Conservation (phyloP, 2,113 vertebrate genomes). For the Xenopus borealis region DNA sequence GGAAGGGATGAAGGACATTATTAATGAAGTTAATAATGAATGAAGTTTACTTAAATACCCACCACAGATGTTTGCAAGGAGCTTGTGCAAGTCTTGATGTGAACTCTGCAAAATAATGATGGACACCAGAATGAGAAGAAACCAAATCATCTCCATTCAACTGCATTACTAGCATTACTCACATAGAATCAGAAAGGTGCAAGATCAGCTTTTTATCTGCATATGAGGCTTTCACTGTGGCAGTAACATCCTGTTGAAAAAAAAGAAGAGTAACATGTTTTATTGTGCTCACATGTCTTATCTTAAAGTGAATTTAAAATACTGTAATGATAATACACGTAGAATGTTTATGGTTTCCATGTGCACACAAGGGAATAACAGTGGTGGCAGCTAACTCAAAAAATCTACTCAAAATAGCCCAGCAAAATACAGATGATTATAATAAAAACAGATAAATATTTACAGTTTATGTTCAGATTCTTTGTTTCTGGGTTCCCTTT, state of each 20-base stretch:
- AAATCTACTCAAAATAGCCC: too few relatives aligned
- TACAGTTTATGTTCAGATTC: too few relatives aligned
- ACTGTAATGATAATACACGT: background rate
- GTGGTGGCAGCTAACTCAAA: too few relatives aligned
- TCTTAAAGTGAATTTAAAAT: too few relatives aligned
- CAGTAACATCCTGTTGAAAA: slow-evolving; percentile 40
- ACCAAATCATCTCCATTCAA: too few relatives aligned
- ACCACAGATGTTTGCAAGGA: slow-evolving; percentile 48
- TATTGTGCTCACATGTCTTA: too few relatives aligned
- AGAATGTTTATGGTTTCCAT: background rate
- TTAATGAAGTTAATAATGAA: too few relatives aligned
- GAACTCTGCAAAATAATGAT: slow-evolving; percentile 44
- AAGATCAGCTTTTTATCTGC: slow-evolving; percentile 68
- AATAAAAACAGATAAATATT: too few relatives aligned
- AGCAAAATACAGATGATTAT: too few relatives aligned
- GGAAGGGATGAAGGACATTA: too few relatives aligned
- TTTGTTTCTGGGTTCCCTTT: background rate
- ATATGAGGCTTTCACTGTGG: slow-evolving; percentile 65
- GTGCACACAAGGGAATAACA: too few relatives aligned
- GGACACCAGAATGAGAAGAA: too few relatives aligned
- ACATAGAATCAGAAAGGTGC: slow-evolving; percentile 55
- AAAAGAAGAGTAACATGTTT: background rate
- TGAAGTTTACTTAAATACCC: slow-evolving; percentile 32
- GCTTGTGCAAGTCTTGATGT: slow-evolving; percentile 49
- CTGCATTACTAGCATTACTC: slow-evolving; percentile 27